Evolutionary conservation across 2,888 invertebrate genomes (phyloP), one percentile per base, ranked within the genome.

Genomic region (Psococerastis gibbosa): DNA sequence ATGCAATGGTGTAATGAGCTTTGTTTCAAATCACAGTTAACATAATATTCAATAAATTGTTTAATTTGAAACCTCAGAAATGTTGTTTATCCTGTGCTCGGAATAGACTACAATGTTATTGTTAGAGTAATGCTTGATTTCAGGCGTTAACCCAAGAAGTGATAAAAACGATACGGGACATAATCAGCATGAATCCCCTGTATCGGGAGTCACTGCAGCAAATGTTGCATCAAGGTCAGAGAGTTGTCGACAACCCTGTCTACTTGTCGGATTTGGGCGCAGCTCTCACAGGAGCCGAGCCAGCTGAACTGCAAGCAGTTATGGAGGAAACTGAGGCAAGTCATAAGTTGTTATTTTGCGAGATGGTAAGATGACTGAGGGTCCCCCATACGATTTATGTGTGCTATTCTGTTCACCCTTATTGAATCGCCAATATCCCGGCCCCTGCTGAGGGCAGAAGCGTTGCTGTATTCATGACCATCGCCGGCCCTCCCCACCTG

Each of bases 151-250:
- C 91, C 0, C 92, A 94, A 61, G 95, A 97, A 68, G 76, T 95
- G 46, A 91, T 95, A 35, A 92, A 95, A 64, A 97, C 95, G 0
- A 92, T 97, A 50, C 69, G 94, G 44, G 98, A 98, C 63, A 94
- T 98, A 46, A 94, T 98, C 48, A 85, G 88, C 50, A 72, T 97
- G 68, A 98, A 97, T 71, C 92, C 95, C 1, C 65, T 98, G 46
- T 97, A 97, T 59, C 79, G 94, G 51, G 97, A 98, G 60, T 91
- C 92, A 42, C 72, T 98, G n/a, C 89, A 92, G 57, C 92, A 95
- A 64, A 91, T 98, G 79, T 67, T 98, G 55, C 91, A 94, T 53
- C 91, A 92, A 55, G 94, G 94, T 2, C 92, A 94, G 61, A 71
- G 92, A 45, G 91, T 97, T 20, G 87, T 95, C 9, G 98, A 98